phyloP scores from a whole-genome alignment of 2,797 vertebrate species.

The Aeoliscus strigatus region DNA sequence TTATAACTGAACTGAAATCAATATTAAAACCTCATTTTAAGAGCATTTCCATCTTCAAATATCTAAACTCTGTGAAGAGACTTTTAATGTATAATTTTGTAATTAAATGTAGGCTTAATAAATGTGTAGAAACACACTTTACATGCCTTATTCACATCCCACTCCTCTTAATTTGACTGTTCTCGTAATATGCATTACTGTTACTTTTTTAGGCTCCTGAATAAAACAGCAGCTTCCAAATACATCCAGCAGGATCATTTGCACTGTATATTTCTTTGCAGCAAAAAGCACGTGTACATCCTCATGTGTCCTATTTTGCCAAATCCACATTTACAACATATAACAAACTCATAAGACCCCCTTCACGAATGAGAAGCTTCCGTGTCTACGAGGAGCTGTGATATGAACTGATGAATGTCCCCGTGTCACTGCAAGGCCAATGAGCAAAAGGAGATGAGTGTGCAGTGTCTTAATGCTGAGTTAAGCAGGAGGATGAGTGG shows the following conservation, averaged over 20 bases:
- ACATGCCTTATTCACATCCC: not conserved
- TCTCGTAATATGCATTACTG: not conserved
- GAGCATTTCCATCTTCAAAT: too few relatives aligned
- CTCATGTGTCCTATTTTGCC: slow-evolving; percentile 13
- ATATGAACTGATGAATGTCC: slow-evolving; percentile 51
- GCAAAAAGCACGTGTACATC: slow-evolving; percentile 14
- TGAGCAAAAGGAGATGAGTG: slow-evolving; percentile 37
- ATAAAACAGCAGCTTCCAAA: slow-evolving; percentile 4
- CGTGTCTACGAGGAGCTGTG: slow-evolving; percentile 31
- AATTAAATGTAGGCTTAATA: too few relatives aligned
- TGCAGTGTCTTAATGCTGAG: slow-evolving; percentile 27
- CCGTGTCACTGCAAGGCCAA: slow-evolving; percentile 47
- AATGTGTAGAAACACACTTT: not conserved
- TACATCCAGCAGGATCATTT: not conserved
- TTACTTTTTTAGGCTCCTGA: not conserved
- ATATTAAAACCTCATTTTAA: too few relatives aligned
- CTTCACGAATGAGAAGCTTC: slow-evolving; percentile 27
- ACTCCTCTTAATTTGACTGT: not conserved
- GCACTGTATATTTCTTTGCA: slow-evolving; percentile 8
- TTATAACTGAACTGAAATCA: too few relatives aligned
- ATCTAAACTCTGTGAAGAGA: too few relatives aligned
- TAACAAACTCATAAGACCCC: slow-evolving; percentile 32
- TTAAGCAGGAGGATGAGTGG: slow-evolving; percentile 19
- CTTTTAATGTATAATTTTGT: too few relatives aligned
- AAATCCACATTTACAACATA: slow-evolving; percentile 9